A percentile compares a stretch with the other conserved stretches of the same genome.
Evolutionary conservation across 2,888 invertebrate genomes (phyloP).

Genomic region (Habrosyne pyritoides): DNA sequence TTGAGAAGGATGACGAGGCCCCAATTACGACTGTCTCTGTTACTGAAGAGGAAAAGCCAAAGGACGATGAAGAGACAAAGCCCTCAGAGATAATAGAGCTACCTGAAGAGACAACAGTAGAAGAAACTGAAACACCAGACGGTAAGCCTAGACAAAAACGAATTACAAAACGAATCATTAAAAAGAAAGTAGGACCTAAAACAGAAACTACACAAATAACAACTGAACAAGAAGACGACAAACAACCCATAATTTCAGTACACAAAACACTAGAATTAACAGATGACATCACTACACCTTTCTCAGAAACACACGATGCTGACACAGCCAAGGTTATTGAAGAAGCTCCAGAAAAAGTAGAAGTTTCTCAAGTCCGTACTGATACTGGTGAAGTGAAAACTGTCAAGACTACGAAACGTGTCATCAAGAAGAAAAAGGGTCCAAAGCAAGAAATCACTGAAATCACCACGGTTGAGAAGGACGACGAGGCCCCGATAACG

Average conservation of each 20-base stretch:
- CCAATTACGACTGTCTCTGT: constrained; percentile 11
- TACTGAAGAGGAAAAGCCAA: constrained; percentile 11
- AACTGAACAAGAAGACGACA: constrained; percentile 31
- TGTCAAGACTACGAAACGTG: constrained; percentile 32
- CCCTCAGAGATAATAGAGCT: constrained; percentile 37
- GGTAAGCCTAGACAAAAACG: constrained; percentile 43
- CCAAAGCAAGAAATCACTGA: constrained; percentile 32
- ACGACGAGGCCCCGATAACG: constrained; percentile 19
- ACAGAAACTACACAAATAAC: constrained; percentile 45
- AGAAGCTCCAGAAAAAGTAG: constrained; percentile 25
- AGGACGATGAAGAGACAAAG: constrained; percentile 30
- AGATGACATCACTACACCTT: constrained; percentile 30
- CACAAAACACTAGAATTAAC: constrained; percentile 44
- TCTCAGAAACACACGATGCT: constrained; percentile 22
- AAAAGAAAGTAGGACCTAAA: constrained; percentile 31
- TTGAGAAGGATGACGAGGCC: constrained; percentile 27
- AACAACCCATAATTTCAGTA: constrained; percentile 26
- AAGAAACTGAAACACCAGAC: constrained; percentile 34
- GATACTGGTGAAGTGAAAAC: constrained; percentile 41
- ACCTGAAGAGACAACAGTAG: constrained; percentile 29
- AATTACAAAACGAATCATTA: constrained; percentile 23
- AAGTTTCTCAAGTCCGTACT: constrained; percentile 27
- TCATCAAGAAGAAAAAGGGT: constrained; percentile 45
- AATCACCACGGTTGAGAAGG: constrained; percentile 25
- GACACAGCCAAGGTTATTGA: constrained; percentile 42